Conservation (phyloP, 2,797 vertebrate species). For the Glyptemys insculpta region DNA sequence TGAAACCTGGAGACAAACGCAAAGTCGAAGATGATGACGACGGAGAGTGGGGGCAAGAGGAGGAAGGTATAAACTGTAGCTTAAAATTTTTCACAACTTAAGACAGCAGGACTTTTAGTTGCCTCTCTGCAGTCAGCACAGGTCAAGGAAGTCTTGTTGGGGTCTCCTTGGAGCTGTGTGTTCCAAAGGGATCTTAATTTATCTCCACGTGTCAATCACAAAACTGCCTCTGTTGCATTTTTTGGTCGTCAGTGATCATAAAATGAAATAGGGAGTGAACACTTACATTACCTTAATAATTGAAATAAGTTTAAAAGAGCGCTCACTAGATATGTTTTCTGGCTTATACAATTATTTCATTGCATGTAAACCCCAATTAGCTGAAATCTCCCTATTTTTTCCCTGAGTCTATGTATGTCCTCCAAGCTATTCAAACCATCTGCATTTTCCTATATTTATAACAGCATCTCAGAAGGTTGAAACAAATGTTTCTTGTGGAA, state of each 20-base stretch:
- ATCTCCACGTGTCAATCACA: background rate
- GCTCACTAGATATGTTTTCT: background rate
- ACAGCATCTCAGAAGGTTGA: background rate
- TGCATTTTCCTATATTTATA: background rate
- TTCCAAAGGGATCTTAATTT: background rate
- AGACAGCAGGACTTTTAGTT: rapidly evolving
- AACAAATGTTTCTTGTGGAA: background rate
- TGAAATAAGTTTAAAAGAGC: background rate
- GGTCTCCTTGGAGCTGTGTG: background rate
- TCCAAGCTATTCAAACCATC: background rate
- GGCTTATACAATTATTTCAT: background rate
- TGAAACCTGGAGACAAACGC: slow-evolving; percentile 84
- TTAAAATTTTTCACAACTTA: background rate
- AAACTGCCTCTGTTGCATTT: background rate
- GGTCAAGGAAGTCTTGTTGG: rapidly evolving
- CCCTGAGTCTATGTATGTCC: background rate
- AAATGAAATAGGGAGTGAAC: background rate
- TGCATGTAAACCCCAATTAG: background rate
- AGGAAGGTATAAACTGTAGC: slow-evolving; percentile 71
- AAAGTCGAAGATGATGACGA: slow-evolving; percentile 83
- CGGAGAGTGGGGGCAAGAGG: slow-evolving; percentile 80
- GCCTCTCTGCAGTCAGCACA: background rate
- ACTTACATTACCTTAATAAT: background rate
- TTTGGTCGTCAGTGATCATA: background rate
- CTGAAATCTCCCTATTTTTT: background rate